Conservation (phyloP, 2,113 vertebrate genomes). For the Rousettus leschenaultii region DNA sequence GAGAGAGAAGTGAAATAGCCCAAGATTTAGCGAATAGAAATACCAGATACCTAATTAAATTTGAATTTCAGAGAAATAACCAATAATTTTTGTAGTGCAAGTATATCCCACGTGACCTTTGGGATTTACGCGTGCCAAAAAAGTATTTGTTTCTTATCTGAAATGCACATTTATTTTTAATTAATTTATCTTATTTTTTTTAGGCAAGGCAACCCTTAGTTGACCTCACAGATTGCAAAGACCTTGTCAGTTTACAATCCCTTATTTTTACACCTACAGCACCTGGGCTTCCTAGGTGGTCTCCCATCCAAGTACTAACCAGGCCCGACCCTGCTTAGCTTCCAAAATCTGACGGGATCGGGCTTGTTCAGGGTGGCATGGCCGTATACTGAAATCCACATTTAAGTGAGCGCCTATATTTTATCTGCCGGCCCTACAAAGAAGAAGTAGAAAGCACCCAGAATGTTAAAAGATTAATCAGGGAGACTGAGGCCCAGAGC, state of each 20-base stretch:
- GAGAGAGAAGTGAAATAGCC: background rate
- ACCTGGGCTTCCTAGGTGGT: too few species aligned
- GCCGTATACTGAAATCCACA: background rate
- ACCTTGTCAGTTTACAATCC: too few species aligned
- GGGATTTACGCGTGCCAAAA: background rate
- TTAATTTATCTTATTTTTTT: too few species aligned
- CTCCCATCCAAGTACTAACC: too few species aligned
- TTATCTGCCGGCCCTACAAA: background rate
- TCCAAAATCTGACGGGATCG: too few species aligned
- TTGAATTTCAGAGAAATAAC: background rate
- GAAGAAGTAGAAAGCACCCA: background rate
- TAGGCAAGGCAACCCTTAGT: too few species aligned
- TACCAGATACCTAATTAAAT: background rate
- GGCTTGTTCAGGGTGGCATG: too few species aligned
- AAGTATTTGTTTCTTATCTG: background rate
- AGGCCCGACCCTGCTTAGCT: too few species aligned
- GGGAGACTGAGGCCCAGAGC: background rate
- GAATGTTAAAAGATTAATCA: background rate
- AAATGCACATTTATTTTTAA: background rate
- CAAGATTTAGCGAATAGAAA: constrained; percentile 4
- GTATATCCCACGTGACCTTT: background rate
- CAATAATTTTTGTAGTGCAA: background rate
- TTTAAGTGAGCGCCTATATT: background rate
- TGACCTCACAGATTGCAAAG: too few species aligned
- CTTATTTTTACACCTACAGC: too few species aligned